These are phyloP conservation scores for Lepidurus arcticus DNA, from an alignment of 1,140 invertebrate genomes.

Conservation along the genomic window DNA sequence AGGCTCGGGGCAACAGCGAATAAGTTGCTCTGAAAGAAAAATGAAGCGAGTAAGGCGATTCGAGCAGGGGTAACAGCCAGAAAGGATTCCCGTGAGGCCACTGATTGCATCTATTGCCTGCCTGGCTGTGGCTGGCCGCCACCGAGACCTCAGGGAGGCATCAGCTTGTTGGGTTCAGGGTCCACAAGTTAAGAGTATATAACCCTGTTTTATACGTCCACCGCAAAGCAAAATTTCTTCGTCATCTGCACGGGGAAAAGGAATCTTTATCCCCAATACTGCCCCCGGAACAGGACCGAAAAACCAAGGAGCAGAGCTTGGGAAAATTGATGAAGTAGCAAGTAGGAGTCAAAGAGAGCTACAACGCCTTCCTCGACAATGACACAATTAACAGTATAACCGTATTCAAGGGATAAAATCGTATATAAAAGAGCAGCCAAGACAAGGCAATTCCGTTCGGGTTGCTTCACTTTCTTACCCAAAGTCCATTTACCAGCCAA, in stretches of 20 bases:
- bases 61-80: neutral
- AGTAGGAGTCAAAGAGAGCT: neutral
- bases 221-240: neutral
- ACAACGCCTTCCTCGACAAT: neutral
- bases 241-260: no score
- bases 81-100: neutral
- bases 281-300: neutral
- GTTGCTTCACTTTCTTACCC: slow-evolving; percentile 8
- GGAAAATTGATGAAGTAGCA: neutral
- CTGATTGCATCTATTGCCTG: slow-evolving; percentile 21
- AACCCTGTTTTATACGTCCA: neutral
- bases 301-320: neutral
- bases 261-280: no score
- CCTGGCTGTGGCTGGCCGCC: neutral
- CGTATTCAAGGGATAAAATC: slow-evolving; percentile 7
- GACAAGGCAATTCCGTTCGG: slow-evolving; percentile 7
- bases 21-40: neutral
- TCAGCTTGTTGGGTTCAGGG: slow-evolving; percentile 5
- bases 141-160: slow-evolving; percentile 4
- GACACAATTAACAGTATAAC: neutral
- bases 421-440: neutral
- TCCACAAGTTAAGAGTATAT: neutral
- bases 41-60: neutral
- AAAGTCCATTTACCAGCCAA: neutral
- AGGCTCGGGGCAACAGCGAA: neutral